Conservation (phyloP, 2,113 vertebrate genomes). For the Capreolus pygargus region DNA sequence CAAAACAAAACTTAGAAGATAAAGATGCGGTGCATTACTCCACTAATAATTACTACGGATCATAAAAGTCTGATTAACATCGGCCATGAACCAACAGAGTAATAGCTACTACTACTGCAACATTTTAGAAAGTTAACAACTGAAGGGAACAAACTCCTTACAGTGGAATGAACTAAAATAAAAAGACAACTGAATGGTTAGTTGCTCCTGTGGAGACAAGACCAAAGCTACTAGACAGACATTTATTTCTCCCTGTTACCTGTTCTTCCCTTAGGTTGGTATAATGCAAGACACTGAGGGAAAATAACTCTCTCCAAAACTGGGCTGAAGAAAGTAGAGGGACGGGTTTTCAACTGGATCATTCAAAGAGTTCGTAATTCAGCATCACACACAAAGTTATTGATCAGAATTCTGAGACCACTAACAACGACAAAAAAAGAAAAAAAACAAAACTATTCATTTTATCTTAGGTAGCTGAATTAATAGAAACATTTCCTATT, state of each 20-base stretch:
- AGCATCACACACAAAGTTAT: constrained; percentile 47
- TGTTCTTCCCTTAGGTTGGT: neutral
- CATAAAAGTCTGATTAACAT: neutral
- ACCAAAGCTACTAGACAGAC: constrained; percentile 21
- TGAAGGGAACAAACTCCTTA: neutral
- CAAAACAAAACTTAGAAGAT: neutral
- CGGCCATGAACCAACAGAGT: neutral
- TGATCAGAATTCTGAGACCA: constrained; percentile 53
- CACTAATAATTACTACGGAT: neutral
- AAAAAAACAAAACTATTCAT: constrained; percentile 27
- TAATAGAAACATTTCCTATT: constrained; percentile 3
- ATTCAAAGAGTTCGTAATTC: constrained; percentile 40
- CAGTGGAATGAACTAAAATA: constrained; percentile 8
- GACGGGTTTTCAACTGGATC: neutral
- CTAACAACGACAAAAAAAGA: neutral
- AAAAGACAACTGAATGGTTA: neutral
- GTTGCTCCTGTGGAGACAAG: neutral
- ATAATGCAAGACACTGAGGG: neutral
- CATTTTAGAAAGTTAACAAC: neutral
- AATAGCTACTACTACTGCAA: neutral
- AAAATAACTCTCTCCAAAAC: neutral
- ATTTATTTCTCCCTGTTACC: neutral
- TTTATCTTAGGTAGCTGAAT: constrained; percentile 41
- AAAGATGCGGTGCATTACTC: neutral
- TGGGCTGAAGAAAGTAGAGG: neutral